These are phyloP conservation scores for Yponomeuta evonymella DNA, from an alignment of 2,888 invertebrate species.

Conservation along the genomic window DNA sequence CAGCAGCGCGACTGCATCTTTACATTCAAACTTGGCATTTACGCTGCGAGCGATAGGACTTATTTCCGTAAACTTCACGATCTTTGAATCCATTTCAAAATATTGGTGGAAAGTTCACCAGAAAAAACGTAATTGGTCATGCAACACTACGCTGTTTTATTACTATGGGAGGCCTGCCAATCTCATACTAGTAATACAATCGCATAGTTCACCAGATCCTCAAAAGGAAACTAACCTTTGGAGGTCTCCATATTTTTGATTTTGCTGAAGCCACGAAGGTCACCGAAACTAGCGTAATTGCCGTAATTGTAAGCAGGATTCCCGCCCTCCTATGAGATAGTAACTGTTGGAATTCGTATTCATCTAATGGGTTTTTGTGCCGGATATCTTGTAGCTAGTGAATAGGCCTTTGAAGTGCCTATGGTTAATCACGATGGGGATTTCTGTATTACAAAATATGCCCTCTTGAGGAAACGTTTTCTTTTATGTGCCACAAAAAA, in stretches of 20 bases:
- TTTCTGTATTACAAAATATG: slow-evolving; percentile 22
- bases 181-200: neutral
- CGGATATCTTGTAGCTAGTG: slow-evolving; percentile 47
- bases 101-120: too few relatives aligned
- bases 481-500: slow-evolving; percentile 27
- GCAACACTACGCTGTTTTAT: neutral
- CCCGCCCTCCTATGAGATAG: slow-evolving; percentile 29
- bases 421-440: slow-evolving; percentile 33
- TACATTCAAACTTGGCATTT: neutral
- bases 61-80: neutral
- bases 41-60: neutral
- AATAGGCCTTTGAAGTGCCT: slow-evolving; percentile 40
- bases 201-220: neutral
- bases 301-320: slow-evolving; percentile 51
- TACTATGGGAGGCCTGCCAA: neutral
- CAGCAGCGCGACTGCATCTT: neutral
- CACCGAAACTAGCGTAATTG: slow-evolving; percentile 59
- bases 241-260: neutral
- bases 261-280: neutral
- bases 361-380: slow-evolving; percentile 54
- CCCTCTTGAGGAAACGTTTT: slow-evolving; percentile 28
- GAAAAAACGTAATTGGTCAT: too few relatives aligned
- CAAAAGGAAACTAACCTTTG: neutral
- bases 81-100: too few relatives aligned
- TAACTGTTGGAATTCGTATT: slow-evolving; percentile 59